A percentile compares a stretch with the other conserved stretches of the same genome.
Evolutionary conservation across 2,113 vertebrate species (phyloP).

Genomic region (Pterocles burchelli): DNA sequence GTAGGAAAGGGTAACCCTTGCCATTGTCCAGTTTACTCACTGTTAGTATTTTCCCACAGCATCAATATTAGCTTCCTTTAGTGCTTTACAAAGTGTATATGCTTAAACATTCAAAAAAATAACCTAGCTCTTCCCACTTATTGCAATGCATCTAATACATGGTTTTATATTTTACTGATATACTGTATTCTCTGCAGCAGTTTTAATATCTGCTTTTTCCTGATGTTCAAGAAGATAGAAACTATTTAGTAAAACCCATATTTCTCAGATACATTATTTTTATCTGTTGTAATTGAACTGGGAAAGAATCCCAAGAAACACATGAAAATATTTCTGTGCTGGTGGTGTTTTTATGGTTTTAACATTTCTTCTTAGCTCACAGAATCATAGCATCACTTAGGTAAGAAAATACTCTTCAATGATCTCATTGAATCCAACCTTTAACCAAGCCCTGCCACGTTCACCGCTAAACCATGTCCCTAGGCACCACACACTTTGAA

Average conservation of each 20-base stretch:
- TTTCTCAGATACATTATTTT: background rate
- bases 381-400: background rate
- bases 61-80: background rate
- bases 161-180: background rate
- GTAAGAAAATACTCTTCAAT: background rate
- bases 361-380: background rate
- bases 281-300: background rate
- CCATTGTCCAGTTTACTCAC: background rate
- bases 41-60: background rate
- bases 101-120: background rate
- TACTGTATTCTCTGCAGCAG: background rate
- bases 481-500: background rate
- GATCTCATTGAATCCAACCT: background rate
- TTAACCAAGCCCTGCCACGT: background rate
- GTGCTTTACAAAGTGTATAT: background rate
- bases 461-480: background rate
- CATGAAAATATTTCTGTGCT: background rate
- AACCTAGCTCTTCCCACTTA: background rate
- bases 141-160: background rate
- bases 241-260: background rate
- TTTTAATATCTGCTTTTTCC: background rate
- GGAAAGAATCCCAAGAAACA: background rate
- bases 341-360: background rate
- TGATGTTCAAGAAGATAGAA: background rate
- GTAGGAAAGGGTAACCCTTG: background rate